Evolutionary conservation across 2,113 vertebrate genomes (phyloP).

Genomic region (Tupaia chinensis): DNA sequence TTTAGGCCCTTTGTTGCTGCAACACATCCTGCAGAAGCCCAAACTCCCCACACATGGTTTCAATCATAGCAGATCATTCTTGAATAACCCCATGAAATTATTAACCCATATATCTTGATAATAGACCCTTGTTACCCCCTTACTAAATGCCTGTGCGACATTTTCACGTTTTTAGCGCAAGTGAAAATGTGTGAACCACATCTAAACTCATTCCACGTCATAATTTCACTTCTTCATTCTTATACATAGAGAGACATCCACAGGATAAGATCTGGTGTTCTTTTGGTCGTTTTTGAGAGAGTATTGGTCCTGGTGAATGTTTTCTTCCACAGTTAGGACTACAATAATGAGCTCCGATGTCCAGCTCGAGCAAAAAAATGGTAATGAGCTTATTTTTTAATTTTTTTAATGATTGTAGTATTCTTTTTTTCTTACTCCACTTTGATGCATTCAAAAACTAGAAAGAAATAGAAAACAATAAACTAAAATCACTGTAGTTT

Average conservation of each 20-base stretch:
- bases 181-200: slow-evolving; percentile 41
- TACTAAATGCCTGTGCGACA: slow-evolving; percentile 50
- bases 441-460: neutral
- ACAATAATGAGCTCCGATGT: slow-evolving; percentile 45
- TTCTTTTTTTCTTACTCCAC: slow-evolving; percentile 5
- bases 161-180: slow-evolving; percentile 64
- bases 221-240: slow-evolving; percentile 46
- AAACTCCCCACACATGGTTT: slow-evolving; percentile 80
- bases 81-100: slow-evolving; percentile 82
- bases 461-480: neutral
- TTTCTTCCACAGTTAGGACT: neutral
- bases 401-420: neutral
- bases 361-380: neutral
- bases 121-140: slow-evolving; percentile 67
- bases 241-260: neutral
- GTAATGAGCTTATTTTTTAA: neutral
- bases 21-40: slow-evolving; percentile 79
- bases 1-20: slow-evolving; percentile 64
- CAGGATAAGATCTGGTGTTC: neutral
- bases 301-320: neutral
- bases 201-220: neutral
- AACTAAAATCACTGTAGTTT: neutral
- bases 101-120: slow-evolving; percentile 84
- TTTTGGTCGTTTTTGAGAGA: slow-evolving; percentile 13
- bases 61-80: slow-evolving; percentile 81